A percentile compares a stretch with the other conserved stretches of the same genome.
Evolutionary conservation across 2,888 invertebrate genomes (phyloP).

Genomic region (Tenthredo livida): DNA sequence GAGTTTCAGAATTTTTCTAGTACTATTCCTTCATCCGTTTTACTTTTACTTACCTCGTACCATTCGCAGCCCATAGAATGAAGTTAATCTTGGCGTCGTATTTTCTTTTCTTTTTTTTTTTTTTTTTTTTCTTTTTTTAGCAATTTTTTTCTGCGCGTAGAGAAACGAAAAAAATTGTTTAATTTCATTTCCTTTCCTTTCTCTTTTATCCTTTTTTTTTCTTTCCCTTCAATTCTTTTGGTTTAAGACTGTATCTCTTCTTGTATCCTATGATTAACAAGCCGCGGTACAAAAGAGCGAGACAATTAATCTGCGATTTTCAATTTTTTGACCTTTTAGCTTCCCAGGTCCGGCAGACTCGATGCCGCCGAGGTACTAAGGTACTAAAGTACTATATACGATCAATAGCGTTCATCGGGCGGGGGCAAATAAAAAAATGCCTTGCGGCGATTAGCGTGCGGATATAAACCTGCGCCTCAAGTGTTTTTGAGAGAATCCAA

Average conservation of each 20-base stretch:
- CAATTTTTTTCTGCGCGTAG: background rate
- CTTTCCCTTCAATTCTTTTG: background rate
- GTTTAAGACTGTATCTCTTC: background rate
- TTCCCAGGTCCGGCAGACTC: constrained; percentile 78
- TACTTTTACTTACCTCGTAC: constrained; percentile 14
- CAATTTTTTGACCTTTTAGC: constrained; percentile 77
- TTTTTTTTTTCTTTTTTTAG: background rate
- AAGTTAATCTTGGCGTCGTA: constrained; percentile 15
- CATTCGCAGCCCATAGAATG: background rate
- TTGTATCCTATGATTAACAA: constrained; percentile 31
- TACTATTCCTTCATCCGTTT: constrained; percentile 4
- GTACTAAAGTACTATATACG: constrained; percentile 72
- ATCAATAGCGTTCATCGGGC: constrained; percentile 59
- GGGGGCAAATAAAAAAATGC: constrained; percentile 54
- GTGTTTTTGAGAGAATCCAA: constrained; percentile 48
- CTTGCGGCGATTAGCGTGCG: constrained; percentile 50
- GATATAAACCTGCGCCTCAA: constrained; percentile 49
- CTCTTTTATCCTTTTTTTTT: background rate
- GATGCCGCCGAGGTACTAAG: constrained; percentile 78
- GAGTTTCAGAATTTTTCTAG: background rate
- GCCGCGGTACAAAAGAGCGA: constrained; percentile 48
- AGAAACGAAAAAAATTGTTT: background rate
- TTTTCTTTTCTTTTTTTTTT: too few relatives aligned
- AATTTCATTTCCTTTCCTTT: background rate
- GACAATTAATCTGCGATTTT: constrained; percentile 76